A percentile compares a stretch with the other conserved stretches of the same genome.
phyloP scores from a whole-genome alignment of 2,113 vertebrate species.

The Psettodes erumei region DNA sequence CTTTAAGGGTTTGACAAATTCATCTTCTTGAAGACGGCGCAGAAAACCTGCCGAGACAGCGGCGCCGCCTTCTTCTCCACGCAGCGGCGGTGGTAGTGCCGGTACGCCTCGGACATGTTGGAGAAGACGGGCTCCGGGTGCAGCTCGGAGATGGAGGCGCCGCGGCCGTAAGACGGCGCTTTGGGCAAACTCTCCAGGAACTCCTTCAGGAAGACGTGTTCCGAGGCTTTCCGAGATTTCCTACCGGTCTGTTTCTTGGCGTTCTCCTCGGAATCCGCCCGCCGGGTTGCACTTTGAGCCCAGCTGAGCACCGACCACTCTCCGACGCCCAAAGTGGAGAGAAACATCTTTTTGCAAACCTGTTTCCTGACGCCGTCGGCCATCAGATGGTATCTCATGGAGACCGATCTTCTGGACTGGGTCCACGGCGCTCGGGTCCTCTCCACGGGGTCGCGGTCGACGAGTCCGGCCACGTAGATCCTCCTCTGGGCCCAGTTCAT shows the following conservation, averaged over 20 bases:
- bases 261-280: slow-evolving; percentile 9
- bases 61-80: slow-evolving; percentile 2
- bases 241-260: slow-evolving; percentile 33
- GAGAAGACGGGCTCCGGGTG: slow-evolving; percentile 59
- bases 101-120: slow-evolving; percentile 60
- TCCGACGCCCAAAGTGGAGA: slow-evolving; percentile 48
- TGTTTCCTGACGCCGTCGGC: slow-evolving; percentile 19
- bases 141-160: slow-evolving; percentile 24
- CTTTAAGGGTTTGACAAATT: too few species aligned
- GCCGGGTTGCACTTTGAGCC: slow-evolving; percentile 21
- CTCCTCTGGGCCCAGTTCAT: slow-evolving; percentile 55
- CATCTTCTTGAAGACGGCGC: slow-evolving; percentile 60
- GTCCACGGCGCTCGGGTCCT: slow-evolving; percentile 44
- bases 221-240: slow-evolving; percentile 52
- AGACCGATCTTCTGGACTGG: slow-evolving; percentile 45
- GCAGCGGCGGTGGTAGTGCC: slow-evolving; percentile 56
- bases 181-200: slow-evolving; percentile 56
- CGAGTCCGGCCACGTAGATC: slow-evolving; percentile 31
- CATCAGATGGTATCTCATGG: slow-evolving; percentile 52
- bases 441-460: slow-evolving; percentile 46
- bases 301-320: slow-evolving; percentile 61
- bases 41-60: slow-evolving; percentile 61
- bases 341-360: slow-evolving; percentile 62
- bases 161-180: slow-evolving; percentile 30
- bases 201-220: slow-evolving; percentile 45